Conservation (phyloP, 2,113 vertebrate species). For the Calyptommatus sinebrachiatus region DNA sequence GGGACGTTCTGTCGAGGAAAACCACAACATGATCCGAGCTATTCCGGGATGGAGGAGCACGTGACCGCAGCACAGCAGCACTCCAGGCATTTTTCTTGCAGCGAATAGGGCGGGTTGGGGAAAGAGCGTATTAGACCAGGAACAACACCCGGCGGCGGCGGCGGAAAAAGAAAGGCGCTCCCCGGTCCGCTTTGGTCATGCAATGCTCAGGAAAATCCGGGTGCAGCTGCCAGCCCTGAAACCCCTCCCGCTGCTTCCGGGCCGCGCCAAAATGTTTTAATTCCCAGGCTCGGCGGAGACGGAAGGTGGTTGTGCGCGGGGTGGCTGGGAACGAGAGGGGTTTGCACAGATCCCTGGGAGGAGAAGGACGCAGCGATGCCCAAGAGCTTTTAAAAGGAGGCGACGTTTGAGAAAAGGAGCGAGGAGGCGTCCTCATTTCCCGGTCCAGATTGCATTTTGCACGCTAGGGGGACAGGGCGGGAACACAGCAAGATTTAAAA, state of each 20-base stretch:
- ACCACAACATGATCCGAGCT: neutral
- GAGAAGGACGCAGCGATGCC: too few relatives aligned
- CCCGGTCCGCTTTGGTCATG: neutral
- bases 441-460: neutral
- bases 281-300: neutral
- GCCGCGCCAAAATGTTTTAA: neutral
- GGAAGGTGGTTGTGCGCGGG: neutral
- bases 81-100: neutral
- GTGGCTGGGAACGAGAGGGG: neutral
- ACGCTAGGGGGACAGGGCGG: too few relatives aligned
- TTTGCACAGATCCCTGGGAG: too few relatives aligned
- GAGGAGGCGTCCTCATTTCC: too few relatives aligned
- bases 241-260: neutral
- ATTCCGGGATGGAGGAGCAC: constrained; percentile 18
- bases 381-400: neutral
- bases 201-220: neutral
- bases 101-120: neutral
- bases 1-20: neutral
- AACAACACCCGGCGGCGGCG: neutral
- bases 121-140: neutral
- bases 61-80: neutral
- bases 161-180: too few relatives aligned
- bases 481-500: neutral
- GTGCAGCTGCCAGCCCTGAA: neutral
- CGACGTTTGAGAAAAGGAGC: too few relatives aligned